phyloP scores from a whole-genome alignment of 2,888 invertebrate genomes.

The Drosophila rellima region DNA sequence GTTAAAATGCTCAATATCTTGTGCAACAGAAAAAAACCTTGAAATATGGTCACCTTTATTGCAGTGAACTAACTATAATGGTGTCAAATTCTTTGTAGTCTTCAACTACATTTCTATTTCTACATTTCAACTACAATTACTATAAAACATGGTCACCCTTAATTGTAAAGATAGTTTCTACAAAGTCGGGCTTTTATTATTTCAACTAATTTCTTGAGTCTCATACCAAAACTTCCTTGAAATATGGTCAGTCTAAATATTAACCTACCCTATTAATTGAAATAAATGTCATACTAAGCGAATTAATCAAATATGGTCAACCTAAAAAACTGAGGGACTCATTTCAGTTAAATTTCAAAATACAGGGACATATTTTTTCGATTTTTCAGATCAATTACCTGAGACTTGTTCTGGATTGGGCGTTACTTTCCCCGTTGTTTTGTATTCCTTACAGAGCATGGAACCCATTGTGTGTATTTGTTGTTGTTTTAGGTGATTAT shows the following conservation, averaged over 20 bases:
- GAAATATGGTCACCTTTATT: background rate
- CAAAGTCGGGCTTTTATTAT: background rate
- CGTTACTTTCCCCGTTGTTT: conserved; percentile 76
- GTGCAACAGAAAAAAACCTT: background rate
- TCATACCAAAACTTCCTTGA: too few species aligned
- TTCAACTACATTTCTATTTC: too few species aligned
- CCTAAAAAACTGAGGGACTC: background rate
- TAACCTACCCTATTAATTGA: too few species aligned
- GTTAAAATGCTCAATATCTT: background rate
- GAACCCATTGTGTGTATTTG: conserved; percentile 79
- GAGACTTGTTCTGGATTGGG: conserved; percentile 65
- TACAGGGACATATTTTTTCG: too few species aligned
- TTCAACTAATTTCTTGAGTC: background rate
- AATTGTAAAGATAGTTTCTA: too few species aligned
- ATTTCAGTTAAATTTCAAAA: background rate
- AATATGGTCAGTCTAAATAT: background rate
- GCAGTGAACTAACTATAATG: background rate
- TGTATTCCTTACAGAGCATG: conserved; percentile 84
- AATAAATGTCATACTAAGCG: background rate
- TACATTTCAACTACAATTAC: too few species aligned
- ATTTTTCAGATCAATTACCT: conserved; percentile 46
- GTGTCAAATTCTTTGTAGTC: background rate
- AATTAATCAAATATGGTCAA: background rate
- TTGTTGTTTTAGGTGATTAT: conserved; percentile 16
- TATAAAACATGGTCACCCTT: background rate